Percentiles rank a stretch among this genome's conserved stretches.
phyloP scores from a whole-genome alignment of 2,113 vertebrate species.

The Oreochromis niloticus region DNA sequence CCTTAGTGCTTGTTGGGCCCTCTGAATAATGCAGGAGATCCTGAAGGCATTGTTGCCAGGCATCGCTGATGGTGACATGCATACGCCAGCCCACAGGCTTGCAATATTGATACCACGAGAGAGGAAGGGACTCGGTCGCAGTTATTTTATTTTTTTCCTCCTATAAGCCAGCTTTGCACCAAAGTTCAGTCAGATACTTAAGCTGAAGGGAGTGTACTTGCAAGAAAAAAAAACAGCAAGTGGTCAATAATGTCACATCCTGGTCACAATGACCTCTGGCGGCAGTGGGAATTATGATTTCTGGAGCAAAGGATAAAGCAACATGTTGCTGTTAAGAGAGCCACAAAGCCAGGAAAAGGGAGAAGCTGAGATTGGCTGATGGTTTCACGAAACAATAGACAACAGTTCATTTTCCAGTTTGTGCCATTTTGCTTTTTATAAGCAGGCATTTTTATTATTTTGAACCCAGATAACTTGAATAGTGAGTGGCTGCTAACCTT shows the following conservation, averaged over 20 bases:
- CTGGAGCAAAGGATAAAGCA: background rate
- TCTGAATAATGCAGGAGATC: conserved; percentile 67
- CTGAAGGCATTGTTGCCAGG: conserved; percentile 66
- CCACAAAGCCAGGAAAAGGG: background rate
- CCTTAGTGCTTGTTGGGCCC: conserved; percentile 51
- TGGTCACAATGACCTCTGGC: background rate
- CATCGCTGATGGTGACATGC: conserved; percentile 61
- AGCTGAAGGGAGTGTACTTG: background rate
- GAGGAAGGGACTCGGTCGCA: background rate
- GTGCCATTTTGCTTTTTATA: background rate
- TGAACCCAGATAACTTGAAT: background rate
- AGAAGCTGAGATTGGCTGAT: background rate
- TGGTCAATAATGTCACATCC: background rate
- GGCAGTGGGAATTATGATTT: background rate
- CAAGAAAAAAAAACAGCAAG: background rate
- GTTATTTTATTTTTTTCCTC: background rate
- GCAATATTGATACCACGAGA: conserved; percentile 62
- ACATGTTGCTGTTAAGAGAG: background rate
- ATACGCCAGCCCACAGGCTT: conserved; percentile 38
- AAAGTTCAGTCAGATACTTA: background rate
- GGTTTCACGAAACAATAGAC: background rate
- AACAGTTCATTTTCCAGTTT: background rate
- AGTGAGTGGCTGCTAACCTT: background rate
- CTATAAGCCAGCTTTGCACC: background rate
- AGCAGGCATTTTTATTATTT: background rate